Conservation (phyloP, 2,113 vertebrate genomes). For the Ctenodactylus gundi region DNA sequence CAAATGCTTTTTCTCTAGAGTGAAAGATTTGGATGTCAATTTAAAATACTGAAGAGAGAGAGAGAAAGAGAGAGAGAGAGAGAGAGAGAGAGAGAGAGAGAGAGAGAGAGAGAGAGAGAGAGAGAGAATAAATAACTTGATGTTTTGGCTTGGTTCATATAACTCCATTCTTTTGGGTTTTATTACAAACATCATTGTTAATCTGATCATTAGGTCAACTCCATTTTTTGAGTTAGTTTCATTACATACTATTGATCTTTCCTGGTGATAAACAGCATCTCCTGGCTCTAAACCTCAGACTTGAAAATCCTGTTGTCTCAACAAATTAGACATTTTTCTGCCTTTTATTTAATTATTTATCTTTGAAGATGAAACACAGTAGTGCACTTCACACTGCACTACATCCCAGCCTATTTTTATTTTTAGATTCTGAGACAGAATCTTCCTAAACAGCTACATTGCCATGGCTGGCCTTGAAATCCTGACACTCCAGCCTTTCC, state of each 20-base stretch:
- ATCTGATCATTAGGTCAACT: background rate
- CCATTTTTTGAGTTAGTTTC: background rate
- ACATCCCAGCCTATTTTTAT: too few relatives aligned
- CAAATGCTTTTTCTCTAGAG: background rate
- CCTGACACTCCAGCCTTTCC: too few relatives aligned
- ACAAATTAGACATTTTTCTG: background rate
- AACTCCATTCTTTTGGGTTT: background rate
- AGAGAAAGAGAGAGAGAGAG: too few relatives aligned
- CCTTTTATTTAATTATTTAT: background rate
- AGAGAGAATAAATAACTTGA: background rate
- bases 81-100: too few relatives aligned
- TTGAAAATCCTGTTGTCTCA: background rate
- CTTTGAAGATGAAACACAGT: too few relatives aligned
- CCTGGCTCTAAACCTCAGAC: background rate
- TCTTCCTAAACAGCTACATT: too few relatives aligned
- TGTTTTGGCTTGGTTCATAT: background rate
- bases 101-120: too few relatives aligned
- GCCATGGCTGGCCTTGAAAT: too few relatives aligned
- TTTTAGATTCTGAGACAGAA: too few relatives aligned
- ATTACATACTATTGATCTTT: background rate
- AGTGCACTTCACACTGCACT: too few relatives aligned
- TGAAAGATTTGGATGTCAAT: background rate
- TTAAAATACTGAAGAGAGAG: background rate
- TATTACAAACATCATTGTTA: background rate
- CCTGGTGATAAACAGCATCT: background rate